Base-by-base conservation (phyloP, 2,113 vertebrate species). In the Burhinus oedicnemus region DNA sequence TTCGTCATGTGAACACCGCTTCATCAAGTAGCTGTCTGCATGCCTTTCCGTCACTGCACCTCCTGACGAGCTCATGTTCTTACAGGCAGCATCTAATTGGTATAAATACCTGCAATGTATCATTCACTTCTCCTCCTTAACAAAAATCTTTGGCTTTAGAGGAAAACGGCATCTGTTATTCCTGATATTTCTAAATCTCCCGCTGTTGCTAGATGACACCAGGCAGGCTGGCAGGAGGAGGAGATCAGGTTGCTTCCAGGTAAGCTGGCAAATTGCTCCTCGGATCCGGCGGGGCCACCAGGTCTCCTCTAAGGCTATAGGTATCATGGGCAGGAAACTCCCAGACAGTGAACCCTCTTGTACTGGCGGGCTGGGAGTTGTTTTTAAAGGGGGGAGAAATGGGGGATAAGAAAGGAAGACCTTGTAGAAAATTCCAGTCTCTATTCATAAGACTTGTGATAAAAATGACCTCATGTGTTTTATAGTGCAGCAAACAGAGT, bases 381-480 rank as follows among this genome's bases (percentile, higher is more conserved):
- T 76, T 94, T 92, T 89, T 72, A 57, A 89, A 87, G 65, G 65
- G 57, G 61, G 83, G 83, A 71, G 65, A 78, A 84, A 66, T 34
- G 89, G 65, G 77, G 87, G 65, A 94, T 89, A 96, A 97, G 95
- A 96, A 95, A 96, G 94, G 90, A 96, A 80, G 94, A 95, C 49
- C 91, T 89, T 97, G 96, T 95, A 95, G 81, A 95, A 95, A 93
- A 91, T 93, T 78, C 86, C 89, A 95, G 76, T 76, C 86, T 89
- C 94, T 95, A 92, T 96, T 94, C 86, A 92, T 93, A 61, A 89
- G 89, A 64, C 91, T 95, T 78, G 85, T 82, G 76, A 94, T 65
- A 92, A 89, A 97, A 96, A 95, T 93, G 93, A 97, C 96, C 94
- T 93, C 86, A 95, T 96, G 72, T 92, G 83, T 92, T 75, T 93